Evolutionary conservation across 2,888 invertebrate genomes (phyloP).

Genomic region (Punctoribates punctum): DNA sequence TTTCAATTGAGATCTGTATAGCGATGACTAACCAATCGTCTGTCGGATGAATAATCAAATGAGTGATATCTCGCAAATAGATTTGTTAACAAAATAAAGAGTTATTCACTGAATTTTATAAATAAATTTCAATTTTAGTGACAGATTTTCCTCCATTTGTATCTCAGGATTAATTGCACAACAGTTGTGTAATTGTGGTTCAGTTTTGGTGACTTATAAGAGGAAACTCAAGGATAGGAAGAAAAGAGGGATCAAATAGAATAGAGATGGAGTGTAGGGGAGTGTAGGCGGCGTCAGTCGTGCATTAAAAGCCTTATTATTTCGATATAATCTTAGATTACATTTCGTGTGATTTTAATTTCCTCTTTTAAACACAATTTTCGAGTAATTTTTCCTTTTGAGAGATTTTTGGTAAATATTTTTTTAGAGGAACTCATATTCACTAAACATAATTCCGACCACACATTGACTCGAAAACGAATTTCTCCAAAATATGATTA

Average conservation of each 20-base stretch:
- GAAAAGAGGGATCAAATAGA: not conserved
- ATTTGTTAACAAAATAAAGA: too few relatives aligned
- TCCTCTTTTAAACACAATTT: not conserved
- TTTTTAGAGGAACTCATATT: not conserved
- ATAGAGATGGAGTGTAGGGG: not conserved
- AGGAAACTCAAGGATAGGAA: not conserved
- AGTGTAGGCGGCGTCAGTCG: slow-evolving; percentile 12
- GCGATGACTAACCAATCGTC: too few relatives aligned
- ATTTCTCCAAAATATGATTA: not conserved
- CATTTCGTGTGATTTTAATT: slow-evolving; percentile 23
- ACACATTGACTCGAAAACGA: not conserved
- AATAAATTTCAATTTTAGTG: too few relatives aligned
- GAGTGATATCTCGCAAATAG: too few relatives aligned
- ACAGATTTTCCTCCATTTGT: too few relatives aligned
- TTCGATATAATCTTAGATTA: slow-evolving; percentile 13
- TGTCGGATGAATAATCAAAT: too few relatives aligned
- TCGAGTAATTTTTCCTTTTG: slow-evolving; percentile 8
- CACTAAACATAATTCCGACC: not conserved
- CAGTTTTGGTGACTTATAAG: too few relatives aligned
- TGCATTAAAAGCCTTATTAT: slow-evolving; percentile 14
- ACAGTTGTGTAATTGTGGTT: too few relatives aligned
- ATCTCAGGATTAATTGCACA: too few relatives aligned
- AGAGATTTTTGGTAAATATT: not conserved
- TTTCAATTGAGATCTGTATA: not conserved
- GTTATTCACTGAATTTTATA: too few relatives aligned